Conservation (phyloP, 2,113 vertebrate species). For the Plecotus auritus region DNA sequence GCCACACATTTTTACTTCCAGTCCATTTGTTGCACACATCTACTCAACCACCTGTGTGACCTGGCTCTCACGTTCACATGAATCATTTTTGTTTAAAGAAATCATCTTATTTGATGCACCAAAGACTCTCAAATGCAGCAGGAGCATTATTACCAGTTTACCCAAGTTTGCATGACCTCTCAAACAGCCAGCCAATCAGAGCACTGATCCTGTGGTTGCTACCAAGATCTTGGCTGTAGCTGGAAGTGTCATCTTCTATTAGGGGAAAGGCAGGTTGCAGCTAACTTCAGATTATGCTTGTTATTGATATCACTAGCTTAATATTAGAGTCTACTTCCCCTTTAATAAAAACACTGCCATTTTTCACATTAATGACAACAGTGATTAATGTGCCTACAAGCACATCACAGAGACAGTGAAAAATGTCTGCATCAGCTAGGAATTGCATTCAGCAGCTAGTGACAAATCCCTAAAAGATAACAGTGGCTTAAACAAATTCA, state of each 20-base stretch:
- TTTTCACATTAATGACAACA: conserved; percentile 25
- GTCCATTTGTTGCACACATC: not conserved
- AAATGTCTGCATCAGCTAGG: not conserved
- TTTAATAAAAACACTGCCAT: not conserved
- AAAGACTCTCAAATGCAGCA: not conserved
- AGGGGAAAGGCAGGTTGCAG: not conserved
- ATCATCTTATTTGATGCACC: not conserved
- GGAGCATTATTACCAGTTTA: too few relatives aligned
- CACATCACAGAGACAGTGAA: not conserved
- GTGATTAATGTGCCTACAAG: not conserved
- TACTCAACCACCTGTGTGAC: not conserved
- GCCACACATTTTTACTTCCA: not conserved
- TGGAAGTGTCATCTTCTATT: not conserved
- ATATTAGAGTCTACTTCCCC: not conserved
- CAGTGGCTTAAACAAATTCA: not conserved
- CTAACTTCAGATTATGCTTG: not conserved
- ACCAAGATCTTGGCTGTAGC: not conserved
- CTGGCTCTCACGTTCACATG: not conserved
- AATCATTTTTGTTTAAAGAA: not conserved
- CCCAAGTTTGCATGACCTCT: not conserved
- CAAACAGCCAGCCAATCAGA: not conserved
- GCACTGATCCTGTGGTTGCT: too few relatives aligned
- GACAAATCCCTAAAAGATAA: not conserved
- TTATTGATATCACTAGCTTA: not conserved
- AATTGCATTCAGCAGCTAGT: not conserved